phyloP scores from a whole-genome alignment of 2,797 vertebrate genomes.

The Sitta carolinensis region DNA sequence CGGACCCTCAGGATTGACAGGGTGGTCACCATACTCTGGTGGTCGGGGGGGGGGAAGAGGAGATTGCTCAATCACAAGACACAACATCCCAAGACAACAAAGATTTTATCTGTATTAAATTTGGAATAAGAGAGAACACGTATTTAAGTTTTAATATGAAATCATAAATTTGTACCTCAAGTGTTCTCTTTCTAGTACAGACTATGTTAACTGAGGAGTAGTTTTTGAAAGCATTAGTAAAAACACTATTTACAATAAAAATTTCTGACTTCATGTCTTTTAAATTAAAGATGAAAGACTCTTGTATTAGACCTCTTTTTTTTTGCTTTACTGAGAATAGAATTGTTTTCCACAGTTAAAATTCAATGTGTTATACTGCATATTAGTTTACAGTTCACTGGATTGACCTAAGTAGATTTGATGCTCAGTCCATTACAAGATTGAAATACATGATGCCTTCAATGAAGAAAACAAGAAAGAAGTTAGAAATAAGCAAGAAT shows the following conservation, averaged over 20 bases:
- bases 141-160: background rate
- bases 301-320: background rate
- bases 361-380: background rate
- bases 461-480: background rate
- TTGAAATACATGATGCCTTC: background rate
- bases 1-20: too few species aligned
- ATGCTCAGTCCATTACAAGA: background rate
- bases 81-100: too few species aligned
- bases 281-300: background rate
- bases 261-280: background rate
- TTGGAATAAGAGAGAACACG: background rate
- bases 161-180: background rate
- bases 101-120: background rate
- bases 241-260: background rate
- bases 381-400: background rate
- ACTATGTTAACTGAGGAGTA: background rate
- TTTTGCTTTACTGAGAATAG: background rate
- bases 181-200: background rate
- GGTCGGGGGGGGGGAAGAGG: too few species aligned
- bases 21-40: too few species aligned
- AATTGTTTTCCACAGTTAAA: background rate
- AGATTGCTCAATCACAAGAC: too few species aligned
- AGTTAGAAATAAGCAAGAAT: background rate
- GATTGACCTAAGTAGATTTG: background rate
- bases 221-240: background rate